Base-by-base conservation (phyloP, 2,888 invertebrate genomes). In the Griposia aprilina region DNA sequence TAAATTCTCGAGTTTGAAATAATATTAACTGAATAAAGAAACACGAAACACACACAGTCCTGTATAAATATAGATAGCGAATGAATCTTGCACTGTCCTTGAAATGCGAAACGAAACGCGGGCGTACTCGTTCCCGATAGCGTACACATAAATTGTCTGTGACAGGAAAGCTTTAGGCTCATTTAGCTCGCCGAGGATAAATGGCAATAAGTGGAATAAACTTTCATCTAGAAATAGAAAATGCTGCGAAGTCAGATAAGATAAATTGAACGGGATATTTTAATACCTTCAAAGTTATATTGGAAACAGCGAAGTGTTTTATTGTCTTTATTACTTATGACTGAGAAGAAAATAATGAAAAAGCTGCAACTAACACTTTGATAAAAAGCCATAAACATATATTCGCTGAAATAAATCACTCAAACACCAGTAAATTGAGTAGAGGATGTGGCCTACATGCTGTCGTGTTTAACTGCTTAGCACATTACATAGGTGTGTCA, bases 131-230 rank as follows among this genome's bases (percentile, higher is more conserved):
- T 45, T 85, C 72, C 77, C 71, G 85, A 86, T 85, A 85, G 86
- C 86, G 85, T 70, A 75, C 77, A 85, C 85, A 85, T 85, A 85
- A 85, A 85, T 85, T 85, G 83, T 73, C 83, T 86, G 85, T 85
- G 85, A 85, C 85, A 86, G 86, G 73, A 63, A 80, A 83, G 85
- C 85, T 85, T 85, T 85, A 86, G 84, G 80, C 84, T 85, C 83
- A 85, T 85, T 85, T 85, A 86, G 84, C 87, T 80, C 80, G 84
- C 83, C 55, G 69, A 83, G 84, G 75, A 85, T 85, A 86, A 85
- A 85, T 86, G 86, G 86, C 83, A 86, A 86, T 85, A 86, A 86
- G 86, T 86, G 84, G 85, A 86, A 86, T 86, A 83, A 83, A 85
- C 85, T 85, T 83, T 80, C 83, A 80, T 80, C 77, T 83, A 83